Conservation (phyloP, 2,888 invertebrate species). For the Xanthorhoe spadicearia region DNA sequence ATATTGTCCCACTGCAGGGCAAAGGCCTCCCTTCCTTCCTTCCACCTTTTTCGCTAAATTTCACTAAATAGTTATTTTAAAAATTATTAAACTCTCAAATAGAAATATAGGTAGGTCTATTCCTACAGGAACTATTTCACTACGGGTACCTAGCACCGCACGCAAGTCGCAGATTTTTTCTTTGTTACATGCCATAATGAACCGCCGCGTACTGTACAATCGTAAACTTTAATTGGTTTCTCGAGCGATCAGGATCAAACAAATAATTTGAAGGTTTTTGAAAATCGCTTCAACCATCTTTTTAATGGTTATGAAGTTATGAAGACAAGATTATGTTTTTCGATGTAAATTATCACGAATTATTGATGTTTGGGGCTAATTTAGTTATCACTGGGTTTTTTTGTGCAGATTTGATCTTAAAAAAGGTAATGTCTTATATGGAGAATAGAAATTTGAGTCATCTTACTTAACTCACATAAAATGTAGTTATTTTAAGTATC, state of each 20-base stretch:
- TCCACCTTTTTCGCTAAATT: too few relatives aligned
- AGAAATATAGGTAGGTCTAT: too few relatives aligned
- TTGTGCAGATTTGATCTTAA: neutral
- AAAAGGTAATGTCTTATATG: too few relatives aligned
- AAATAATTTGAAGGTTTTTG: conserved; percentile 34
- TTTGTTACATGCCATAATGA: neutral
- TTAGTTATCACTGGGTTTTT: conserved; percentile 6
- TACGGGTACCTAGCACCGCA: too few relatives aligned
- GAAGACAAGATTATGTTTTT: conserved; percentile 18
- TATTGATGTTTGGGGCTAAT: conserved; percentile 20
- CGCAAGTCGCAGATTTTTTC: too few relatives aligned
- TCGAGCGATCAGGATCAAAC: conserved; percentile 34
- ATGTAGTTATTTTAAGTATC: neutral
- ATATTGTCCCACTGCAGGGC: too few relatives aligned
- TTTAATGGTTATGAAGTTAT: conserved; percentile 11
- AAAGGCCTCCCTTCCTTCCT: too few relatives aligned
- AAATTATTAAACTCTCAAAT: too few relatives aligned
- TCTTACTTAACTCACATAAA: neutral
- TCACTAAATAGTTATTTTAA: too few relatives aligned
- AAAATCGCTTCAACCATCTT: conserved; percentile 12
- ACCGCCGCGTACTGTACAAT: conserved; percentile 23
- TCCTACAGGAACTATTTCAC: too few relatives aligned
- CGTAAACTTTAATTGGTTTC: conserved; percentile 43
- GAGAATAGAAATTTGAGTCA: neutral
- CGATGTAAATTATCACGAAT: conserved; percentile 16